These are phyloP conservation scores for Crenichthys baileyi DNA, from an alignment of 2,797 vertebrate genomes.

Conservation along the genomic window DNA sequence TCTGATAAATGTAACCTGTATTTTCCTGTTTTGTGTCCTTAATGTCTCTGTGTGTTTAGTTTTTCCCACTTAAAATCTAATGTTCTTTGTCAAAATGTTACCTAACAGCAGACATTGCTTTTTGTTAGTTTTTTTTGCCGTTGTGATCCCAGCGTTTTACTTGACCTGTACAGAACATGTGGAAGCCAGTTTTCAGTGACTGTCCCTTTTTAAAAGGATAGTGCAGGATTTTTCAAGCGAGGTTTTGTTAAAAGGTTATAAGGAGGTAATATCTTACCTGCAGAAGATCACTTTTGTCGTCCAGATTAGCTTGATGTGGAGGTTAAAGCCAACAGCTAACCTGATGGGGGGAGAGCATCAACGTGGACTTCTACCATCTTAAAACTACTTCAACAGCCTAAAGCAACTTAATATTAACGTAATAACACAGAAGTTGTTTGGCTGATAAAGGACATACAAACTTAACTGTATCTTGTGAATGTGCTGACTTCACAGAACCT, in stretches of 20 bases:
- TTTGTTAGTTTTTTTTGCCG: constrained; percentile 1
- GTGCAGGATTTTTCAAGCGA: neutral
- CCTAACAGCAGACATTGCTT: constrained; percentile 1
- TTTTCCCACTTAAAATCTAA: constrained; percentile 2
- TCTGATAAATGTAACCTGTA: constrained; percentile 9
- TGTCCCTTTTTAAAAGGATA: constrained; percentile 15
- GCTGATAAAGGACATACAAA: neutral
- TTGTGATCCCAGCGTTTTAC: neutral
- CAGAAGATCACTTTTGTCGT: neutral
- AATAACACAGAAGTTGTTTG: neutral
- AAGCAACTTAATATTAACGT: neutral
- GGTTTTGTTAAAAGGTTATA: neutral
- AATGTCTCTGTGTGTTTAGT: constrained; percentile 13
- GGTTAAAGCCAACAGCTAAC: neutral
- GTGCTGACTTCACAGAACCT: neutral
- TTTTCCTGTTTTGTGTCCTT: neutral
- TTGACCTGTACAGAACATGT: constrained; percentile 21
- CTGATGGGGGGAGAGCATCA: neutral
- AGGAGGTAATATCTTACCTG: neutral
- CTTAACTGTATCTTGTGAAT: neutral
- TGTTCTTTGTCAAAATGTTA: constrained; percentile 10
- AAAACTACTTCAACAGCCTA: neutral
- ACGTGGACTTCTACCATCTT: too few species aligned
- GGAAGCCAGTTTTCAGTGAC: constrained; percentile 12
- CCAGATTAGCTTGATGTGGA: neutral